Base-by-base conservation (phyloP, 1,140 invertebrate genomes). In the Meloidogyne exigua region DNA sequence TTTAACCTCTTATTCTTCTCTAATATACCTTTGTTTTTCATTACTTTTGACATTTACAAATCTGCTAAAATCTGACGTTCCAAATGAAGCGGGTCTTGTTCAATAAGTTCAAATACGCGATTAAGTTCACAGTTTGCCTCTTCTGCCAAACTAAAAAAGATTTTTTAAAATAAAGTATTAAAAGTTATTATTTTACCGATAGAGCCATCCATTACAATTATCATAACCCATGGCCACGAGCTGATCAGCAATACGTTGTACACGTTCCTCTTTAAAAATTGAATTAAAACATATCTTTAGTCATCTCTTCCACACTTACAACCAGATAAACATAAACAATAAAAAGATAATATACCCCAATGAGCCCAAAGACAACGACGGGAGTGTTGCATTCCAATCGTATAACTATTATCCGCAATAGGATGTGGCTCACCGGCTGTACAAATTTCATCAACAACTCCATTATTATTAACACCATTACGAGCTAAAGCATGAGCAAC, bases 181-280 rank as follows among this genome's bases (percentile, higher is more conserved):
- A n/a, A 57, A 57, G 0, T 18, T n/a, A n/a, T 7, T 7, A n/a
- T n/a, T 44, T n/a, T n/a, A 57, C 49, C 77, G 68, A 49, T 79
- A 81, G 10, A 80, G 80, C 79, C 79, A 80, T 25, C 79, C 79
- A 71, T 80, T 80, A 68, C 79, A 80, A 23, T 80, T 80, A 44
- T 80, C 79, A 42, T 79, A 80, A 25, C 79, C 79, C 79, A 80
- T 80, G 26, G 62, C 76, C n/a, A 72, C 79, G 10, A 80, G 57
- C 11, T 82, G 73, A 0, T 80, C 77, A 2, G 68, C 79, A 25
- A 57, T 57, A 69, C 28, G 12, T 36, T 36, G 23, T 81, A 80
- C 15, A 83, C 62, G 10, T 49, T 26, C 7, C 28, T 28, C 49
- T 70, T 80, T 80, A 62, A 71, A 71, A 63, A 71, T 68, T 18